Base-by-base conservation (phyloP, 2,888 invertebrate species). In the Buathra laborator region DNA sequence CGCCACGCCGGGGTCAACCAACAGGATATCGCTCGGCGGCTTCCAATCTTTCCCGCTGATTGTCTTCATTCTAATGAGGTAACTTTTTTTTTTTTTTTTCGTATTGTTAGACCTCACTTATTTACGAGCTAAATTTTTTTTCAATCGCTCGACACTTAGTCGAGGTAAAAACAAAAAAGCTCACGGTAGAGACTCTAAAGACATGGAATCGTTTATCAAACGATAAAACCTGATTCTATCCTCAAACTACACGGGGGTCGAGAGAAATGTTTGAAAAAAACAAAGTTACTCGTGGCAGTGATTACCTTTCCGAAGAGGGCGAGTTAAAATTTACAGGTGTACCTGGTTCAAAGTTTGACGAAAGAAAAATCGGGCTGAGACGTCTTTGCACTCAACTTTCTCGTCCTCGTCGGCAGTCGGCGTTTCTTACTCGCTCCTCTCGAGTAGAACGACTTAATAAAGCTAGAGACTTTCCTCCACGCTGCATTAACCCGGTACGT, bases 41-140 rank as follows among this genome's bases (percentile, higher is more conserved):
- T 85, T 70, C 91, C 90, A 93, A 92, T 91, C 92, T 91, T 92
- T 92, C 92, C 89, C 92, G 92, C 89, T 93, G 91, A 94, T 93
- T 93, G 92, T 93, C 90, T 91, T 87, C 89, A 93, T 93, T 93
- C 85, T 93, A 93, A 93, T 93, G 85, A 85, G 87, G 71, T 62
- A 32, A 72, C 75, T 81, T 37, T 62, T 16, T 51, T 83, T 62
- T 19, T 51, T 83, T 74, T 64, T 71, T 78, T 62, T 68, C 67
- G 44, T 43, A 32, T 32, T 6, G 16, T 12, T 7, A 16, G 37
- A 29, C 44, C 44, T 59, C 7, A 9, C 7, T 68, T 68, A 24
- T 46, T 68, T 68, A 46, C 29, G 2, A 67, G 66, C 44, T n/a
- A 12, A 14, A 16, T 59, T 64, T 14, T 62, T 62, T 62, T 16